These are phyloP conservation scores for Rhea pennata DNA, from an alignment of 2,113 vertebrate genomes.

Conservation along the genomic window DNA sequence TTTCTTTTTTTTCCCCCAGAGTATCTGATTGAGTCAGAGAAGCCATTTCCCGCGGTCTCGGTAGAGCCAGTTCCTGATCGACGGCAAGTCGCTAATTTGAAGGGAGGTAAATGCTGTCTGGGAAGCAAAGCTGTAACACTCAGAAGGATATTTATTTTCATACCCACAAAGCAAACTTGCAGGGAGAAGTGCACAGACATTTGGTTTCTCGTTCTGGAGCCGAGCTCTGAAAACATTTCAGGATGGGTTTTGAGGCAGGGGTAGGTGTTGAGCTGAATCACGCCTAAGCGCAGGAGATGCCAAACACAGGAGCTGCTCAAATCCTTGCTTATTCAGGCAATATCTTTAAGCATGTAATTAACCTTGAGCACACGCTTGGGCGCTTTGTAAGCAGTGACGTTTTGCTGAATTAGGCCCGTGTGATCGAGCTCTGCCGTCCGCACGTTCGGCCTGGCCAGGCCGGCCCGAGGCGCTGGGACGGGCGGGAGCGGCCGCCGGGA, in stretches of 20 bases:
- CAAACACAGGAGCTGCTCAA: background rate
- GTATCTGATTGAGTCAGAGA: background rate
- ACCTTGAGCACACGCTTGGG: background rate
- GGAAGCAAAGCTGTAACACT: background rate
- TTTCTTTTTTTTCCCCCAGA: fast-evolving
- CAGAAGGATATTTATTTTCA: background rate
- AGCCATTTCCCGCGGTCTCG: background rate
- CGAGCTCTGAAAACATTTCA: background rate
- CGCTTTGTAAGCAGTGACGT: background rate
- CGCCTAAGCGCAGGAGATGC: background rate
- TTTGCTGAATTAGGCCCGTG: background rate
- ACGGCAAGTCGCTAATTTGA: background rate
- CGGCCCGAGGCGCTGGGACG: background rate
- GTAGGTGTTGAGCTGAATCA: background rate
- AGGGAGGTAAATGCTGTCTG: background rate
- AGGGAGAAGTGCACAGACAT: background rate
- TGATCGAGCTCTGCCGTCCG: background rate
- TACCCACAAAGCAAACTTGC: background rate
- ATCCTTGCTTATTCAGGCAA: background rate
- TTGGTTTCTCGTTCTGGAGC: too few species aligned
- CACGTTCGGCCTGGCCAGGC: background rate
- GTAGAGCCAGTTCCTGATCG: background rate
- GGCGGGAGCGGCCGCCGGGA: too few species aligned
- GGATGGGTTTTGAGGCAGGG: background rate
- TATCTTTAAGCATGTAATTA: background rate